Percentiles rank a stretch among this genome's conserved stretches.
phyloP scores from a whole-genome alignment of 2,888 invertebrate species.

The Rugalucina vietnamica region DNA sequence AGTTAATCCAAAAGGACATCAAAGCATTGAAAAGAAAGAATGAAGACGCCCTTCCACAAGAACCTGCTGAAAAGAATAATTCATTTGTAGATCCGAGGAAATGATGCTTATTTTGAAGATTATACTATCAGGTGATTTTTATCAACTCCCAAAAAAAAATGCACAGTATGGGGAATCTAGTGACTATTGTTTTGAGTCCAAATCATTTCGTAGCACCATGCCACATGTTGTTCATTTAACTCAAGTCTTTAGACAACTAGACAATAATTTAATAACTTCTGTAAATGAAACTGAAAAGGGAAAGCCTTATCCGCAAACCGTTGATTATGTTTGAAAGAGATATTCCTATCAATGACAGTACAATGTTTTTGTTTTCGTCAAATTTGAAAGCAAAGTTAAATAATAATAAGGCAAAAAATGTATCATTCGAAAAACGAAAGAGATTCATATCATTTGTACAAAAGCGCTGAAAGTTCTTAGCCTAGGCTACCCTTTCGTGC shows the following conservation, averaged over 20 bases:
- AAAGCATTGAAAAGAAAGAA: too few species aligned
- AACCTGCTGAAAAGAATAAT: too few species aligned
- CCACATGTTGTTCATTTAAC: background rate
- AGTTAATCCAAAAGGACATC: too few species aligned
- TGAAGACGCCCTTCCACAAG: too few species aligned
- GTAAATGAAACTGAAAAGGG: background rate
- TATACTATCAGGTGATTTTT: background rate
- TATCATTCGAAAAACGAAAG: background rate
- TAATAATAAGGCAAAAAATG: background rate
- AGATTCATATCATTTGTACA: background rate
- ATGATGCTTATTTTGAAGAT: too few species aligned
- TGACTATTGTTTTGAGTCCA: background rate
- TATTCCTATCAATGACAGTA: background rate
- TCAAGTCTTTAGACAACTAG: background rate
- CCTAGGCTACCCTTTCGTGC: background rate
- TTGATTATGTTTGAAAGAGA: background rate
- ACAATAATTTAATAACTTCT: background rate
- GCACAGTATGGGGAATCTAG: background rate
- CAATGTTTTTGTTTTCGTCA: background rate
- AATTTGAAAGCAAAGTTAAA: background rate
- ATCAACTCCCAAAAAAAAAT: background rate
- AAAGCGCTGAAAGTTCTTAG: background rate
- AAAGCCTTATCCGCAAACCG: background rate
- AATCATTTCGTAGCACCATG: background rate
- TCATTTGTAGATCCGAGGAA: too few species aligned